Conservation (phyloP, 2,888 invertebrate genomes). For the Scelioninae gen. 2 region DNA sequence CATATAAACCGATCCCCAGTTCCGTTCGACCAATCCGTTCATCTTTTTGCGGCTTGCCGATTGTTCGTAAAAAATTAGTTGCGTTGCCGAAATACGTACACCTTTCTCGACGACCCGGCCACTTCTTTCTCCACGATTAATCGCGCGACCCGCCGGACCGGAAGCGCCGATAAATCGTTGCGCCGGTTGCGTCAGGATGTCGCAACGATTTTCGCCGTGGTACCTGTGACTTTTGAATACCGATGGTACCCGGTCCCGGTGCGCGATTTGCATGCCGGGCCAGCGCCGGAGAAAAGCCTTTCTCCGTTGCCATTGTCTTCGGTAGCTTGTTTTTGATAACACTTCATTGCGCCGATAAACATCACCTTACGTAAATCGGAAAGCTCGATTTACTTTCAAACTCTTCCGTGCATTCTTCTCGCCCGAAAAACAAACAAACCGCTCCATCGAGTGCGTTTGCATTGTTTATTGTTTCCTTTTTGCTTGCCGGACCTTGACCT, state of each 20-base stretch:
- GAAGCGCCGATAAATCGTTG: no score
- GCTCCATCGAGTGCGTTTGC: constrained; percentile 11
- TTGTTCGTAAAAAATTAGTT: no score
- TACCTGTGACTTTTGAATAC: constrained; percentile 50
- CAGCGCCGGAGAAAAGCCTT: constrained; percentile 50
- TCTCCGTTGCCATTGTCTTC: constrained; percentile 51
- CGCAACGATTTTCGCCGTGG: constrained; percentile 43
- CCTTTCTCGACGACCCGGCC: no score
- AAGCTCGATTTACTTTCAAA: constrained; percentile 46
- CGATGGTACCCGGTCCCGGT: constrained; percentile 26
- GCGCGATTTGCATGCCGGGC: constrained; percentile 38
- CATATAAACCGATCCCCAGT: no score
- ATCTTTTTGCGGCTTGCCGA: no score
- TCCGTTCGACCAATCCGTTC: no score
- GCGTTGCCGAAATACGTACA: no score
- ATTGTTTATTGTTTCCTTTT: constrained; percentile 14
- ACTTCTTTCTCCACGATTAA: no score
- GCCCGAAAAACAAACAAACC: constrained; percentile 39
- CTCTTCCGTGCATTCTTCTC: constrained; percentile 49
- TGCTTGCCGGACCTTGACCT: constrained; percentile 38
- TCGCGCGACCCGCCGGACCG: no score
- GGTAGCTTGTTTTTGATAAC: constrained; percentile 48
- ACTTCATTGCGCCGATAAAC: constrained; percentile 34
- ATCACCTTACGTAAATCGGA: constrained; percentile 46
- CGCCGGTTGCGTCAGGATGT: constrained; percentile 35